Percentiles rank a stretch among this genome's conserved stretches.
These are phyloP conservation scores for Cichlasoma orientale DNA, from an alignment of 2,797 vertebrate genomes.

Conservation along the genomic window DNA sequence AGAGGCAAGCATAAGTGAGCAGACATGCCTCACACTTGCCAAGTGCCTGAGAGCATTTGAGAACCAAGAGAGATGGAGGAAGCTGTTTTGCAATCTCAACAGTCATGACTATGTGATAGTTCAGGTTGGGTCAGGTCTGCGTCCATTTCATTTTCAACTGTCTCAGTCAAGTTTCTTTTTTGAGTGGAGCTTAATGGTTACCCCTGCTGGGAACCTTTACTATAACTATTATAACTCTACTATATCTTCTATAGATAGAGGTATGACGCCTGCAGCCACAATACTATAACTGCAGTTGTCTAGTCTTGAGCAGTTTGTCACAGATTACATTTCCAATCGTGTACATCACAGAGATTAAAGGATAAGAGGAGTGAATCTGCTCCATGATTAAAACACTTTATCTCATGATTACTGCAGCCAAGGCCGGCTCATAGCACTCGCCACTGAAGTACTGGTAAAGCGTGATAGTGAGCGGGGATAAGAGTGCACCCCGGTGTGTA, in stretches of 20 bases:
- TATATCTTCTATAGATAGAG: not conserved
- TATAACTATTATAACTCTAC: too few species aligned
- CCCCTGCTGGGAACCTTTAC: too few species aligned
- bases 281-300: not conserved
- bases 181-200: not conserved
- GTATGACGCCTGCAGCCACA: not conserved
- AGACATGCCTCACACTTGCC: too few species aligned
- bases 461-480: constrained; percentile 6
- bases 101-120: too few species aligned
- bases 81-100: too few species aligned
- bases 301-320: not conserved
- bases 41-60: too few species aligned
- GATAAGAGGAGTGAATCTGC: constrained; percentile 48
- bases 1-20: too few species aligned
- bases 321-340: constrained; percentile 35
- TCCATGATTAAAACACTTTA: constrained; percentile 57
- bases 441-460: constrained; percentile 27
- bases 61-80: too few species aligned
- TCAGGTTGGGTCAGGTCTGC: too few species aligned
- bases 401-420: constrained; percentile 52
- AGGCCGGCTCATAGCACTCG: constrained; percentile 22
- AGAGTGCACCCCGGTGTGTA: not conserved
- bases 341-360: constrained; percentile 57
- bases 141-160: too few species aligned
- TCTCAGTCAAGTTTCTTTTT: not conserved